Percentiles rank a stretch among this genome's conserved stretches.
Conservation (phyloP, 2,113 vertebrate genomes). For the Rostratula benghalensis region DNA sequence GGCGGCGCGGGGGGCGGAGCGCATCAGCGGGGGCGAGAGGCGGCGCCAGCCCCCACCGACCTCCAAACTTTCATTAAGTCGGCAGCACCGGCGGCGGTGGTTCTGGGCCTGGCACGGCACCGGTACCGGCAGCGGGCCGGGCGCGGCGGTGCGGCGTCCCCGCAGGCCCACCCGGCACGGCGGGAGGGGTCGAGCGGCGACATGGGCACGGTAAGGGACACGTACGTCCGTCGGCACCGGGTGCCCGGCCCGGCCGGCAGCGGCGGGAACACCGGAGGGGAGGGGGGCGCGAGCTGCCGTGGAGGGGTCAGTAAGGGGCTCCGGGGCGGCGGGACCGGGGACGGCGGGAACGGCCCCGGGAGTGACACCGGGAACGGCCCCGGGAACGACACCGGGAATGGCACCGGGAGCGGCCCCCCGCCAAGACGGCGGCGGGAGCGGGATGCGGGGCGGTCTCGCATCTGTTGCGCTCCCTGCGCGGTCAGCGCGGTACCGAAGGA, state of each 20-base stretch:
- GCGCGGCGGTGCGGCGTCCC: neutral
- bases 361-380: too few species aligned
- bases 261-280: neutral
- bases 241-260: neutral
- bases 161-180: neutral
- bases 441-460: neutral
- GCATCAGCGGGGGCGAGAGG: conserved; percentile 29
- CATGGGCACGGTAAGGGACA: conserved; percentile 22
- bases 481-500: neutral
- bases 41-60: conserved; percentile 30
- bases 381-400: too few species aligned
- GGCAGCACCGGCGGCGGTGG: neutral
- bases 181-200: neutral
- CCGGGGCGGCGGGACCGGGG: too few species aligned
- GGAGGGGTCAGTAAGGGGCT: neutral
- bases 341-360: too few species aligned
- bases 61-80: conserved; percentile 64
- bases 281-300: neutral
- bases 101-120: neutral
- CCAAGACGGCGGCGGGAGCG: neutral
- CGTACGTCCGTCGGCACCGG: neutral
- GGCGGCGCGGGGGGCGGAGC: conserved; percentile 10
- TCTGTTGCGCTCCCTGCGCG: conserved; percentile 41
- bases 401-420: too few species aligned
- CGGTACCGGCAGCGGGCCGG: neutral